Percentiles rank a stretch among this genome's conserved stretches.
These are phyloP conservation scores for Lepisosteus oculatus DNA, from an alignment of 2,113 vertebrate species.

Conservation along the genomic window DNA sequence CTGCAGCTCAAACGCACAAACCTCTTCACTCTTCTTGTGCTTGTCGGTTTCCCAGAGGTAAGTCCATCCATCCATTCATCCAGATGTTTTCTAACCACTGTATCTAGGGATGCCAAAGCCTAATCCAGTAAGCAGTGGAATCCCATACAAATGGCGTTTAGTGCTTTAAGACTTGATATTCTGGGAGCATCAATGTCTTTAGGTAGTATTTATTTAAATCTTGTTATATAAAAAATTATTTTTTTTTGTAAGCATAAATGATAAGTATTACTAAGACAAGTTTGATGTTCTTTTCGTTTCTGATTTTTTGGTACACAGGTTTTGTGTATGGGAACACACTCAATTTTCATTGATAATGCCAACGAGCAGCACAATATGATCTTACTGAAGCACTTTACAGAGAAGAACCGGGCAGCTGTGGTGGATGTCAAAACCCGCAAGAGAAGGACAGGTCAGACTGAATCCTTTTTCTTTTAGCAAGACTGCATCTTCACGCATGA, in stretches of 20 bases:
- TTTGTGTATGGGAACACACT: constrained; percentile 89
- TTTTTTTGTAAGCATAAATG: too few species aligned
- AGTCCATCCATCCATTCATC: background rate
- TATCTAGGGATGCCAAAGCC: too few species aligned
- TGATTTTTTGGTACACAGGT: constrained; percentile 62
- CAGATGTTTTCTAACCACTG: background rate
- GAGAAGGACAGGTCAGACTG: constrained; percentile 83
- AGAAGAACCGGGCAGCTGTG: constrained; percentile 92
- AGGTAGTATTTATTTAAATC: too few species aligned
- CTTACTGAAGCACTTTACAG: constrained; percentile 93
- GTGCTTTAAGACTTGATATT: too few species aligned
- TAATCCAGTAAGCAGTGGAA: too few species aligned
- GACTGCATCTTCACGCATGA: too few species aligned
- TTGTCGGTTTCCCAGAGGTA: constrained; percentile 96
- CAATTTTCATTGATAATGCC: constrained; percentile 92
- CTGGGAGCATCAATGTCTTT: too few species aligned
- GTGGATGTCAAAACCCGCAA: constrained; percentile 93
- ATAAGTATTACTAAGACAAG: too few species aligned
- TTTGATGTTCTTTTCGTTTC: background rate
- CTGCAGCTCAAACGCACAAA: constrained; percentile 88
- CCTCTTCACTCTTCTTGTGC: constrained; percentile 90
- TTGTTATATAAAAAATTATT: too few species aligned
- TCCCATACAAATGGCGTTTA: too few species aligned
- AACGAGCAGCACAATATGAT: constrained; percentile 91
- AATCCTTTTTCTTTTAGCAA: too few species aligned